Conservation (phyloP, 2,797 vertebrate genomes). For the Anolis apletophallus region DNA sequence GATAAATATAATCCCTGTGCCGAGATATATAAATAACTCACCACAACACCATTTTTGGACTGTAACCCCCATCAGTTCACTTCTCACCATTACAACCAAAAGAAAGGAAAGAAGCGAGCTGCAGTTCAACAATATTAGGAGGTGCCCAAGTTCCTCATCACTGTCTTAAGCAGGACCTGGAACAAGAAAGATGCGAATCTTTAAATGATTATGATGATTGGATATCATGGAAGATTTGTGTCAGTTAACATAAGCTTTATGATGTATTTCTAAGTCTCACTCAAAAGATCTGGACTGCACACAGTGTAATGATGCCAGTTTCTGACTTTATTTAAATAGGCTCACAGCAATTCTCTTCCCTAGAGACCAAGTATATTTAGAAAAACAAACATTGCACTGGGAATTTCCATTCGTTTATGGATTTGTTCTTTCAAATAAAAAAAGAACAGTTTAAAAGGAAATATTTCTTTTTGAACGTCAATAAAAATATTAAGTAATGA, state of each 20-base stretch:
- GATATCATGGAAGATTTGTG: too few species aligned
- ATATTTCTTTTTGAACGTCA: not conserved
- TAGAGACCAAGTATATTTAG: slow-evolving; percentile 2
- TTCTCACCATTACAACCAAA: not conserved
- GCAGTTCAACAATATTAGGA: not conserved
- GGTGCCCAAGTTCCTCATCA: not conserved
- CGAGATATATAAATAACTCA: not conserved
- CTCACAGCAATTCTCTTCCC: not conserved
- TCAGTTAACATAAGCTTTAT: not conserved
- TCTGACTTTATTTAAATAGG: slow-evolving; percentile 1
- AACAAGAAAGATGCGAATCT: not conserved
- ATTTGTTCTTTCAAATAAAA: not conserved
- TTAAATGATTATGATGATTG: not conserved
- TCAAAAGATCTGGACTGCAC: not conserved
- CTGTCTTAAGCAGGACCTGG: not conserved
- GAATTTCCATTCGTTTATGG: slow-evolving; percentile 14
- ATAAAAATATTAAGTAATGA: not conserved
- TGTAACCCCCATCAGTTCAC: not conserved
- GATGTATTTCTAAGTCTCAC: not conserved
- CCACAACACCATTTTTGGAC: not conserved
- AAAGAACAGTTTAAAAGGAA: slow-evolving; percentile 4
- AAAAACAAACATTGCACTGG: not conserved
- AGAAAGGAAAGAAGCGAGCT: not conserved
- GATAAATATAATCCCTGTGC: not conserved
- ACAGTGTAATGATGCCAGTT: not conserved